Percentiles rank a stretch among this genome's conserved stretches.
Conservation (phyloP, 2,113 vertebrate genomes). For the Pygoscelis antarcticus region DNA sequence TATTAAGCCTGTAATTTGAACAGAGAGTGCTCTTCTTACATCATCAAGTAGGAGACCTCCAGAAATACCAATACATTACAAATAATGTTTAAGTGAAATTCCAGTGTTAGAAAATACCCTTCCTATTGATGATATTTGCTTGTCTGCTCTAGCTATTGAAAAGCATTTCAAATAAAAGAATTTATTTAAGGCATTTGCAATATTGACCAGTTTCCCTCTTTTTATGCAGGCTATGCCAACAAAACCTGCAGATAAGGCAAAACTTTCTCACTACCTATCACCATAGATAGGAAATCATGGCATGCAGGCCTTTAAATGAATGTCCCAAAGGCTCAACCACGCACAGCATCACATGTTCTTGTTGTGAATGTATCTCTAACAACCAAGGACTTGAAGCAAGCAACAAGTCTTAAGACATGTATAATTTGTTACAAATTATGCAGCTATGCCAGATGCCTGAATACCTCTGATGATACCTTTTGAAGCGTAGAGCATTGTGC, state of each 20-base stretch:
- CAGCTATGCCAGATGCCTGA: background rate
- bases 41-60: background rate
- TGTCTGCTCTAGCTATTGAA: background rate
- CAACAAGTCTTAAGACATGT: background rate
- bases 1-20: background rate
- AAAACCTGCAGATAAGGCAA: background rate
- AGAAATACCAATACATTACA: background rate
- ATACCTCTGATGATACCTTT: background rate
- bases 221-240: background rate
- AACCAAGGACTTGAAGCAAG: background rate
- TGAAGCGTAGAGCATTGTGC: background rate
- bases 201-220: background rate
- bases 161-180: background rate
- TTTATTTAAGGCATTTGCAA: background rate
- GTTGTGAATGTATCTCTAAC: background rate
- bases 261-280: background rate
- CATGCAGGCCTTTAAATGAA: background rate
- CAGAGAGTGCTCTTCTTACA: background rate
- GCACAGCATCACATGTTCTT: background rate
- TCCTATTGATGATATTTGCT: background rate
- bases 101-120: background rate
- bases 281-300: background rate
- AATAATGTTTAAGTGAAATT: background rate
- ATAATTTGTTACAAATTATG: background rate
- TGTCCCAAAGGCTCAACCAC: background rate